Evolutionary conservation across 2,113 vertebrate species (phyloP).

Genomic region (Alexandromys fortis): DNA sequence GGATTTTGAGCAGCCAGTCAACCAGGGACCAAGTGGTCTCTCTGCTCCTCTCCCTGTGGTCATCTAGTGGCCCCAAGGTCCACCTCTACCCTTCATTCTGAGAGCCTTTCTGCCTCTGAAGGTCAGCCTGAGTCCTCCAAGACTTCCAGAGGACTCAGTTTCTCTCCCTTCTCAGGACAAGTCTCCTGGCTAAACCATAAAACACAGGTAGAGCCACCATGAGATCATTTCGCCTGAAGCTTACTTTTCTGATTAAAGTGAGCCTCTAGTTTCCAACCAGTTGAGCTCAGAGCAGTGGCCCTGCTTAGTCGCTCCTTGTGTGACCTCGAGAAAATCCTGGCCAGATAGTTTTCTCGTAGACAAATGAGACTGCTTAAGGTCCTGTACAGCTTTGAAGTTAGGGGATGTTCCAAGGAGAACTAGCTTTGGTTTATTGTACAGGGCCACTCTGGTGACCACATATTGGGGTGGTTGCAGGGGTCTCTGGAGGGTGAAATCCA

Average conservation of each 20-base stretch:
- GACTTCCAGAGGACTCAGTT: not conserved
- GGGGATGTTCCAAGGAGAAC: not conserved
- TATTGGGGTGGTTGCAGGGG: not conserved
- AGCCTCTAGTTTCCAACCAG: not conserved
- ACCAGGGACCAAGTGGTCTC: not conserved
- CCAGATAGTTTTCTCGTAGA: not conserved
- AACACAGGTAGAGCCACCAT: not conserved
- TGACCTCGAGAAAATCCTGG: slow-evolving; percentile 22
- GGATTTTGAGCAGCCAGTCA: not conserved
- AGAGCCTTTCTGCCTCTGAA: not conserved
- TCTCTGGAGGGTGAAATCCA: not conserved
- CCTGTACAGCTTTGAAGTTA: not conserved
- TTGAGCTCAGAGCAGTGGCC: not conserved
- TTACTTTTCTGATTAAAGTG: not conserved
- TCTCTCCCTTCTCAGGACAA: not conserved
- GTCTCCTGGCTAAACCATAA: not conserved
- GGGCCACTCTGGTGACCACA: not conserved
- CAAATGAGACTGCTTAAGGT: slow-evolving; percentile 14
- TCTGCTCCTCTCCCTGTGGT: too few species aligned
- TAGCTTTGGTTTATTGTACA: not conserved
- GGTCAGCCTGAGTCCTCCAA: too few species aligned
- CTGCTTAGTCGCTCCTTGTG: not conserved
- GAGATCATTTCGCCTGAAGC: not conserved
- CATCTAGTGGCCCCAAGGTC: too few species aligned
- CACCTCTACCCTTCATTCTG: not conserved